Evolutionary conservation across 2,888 invertebrate genomes (phyloP).

Genomic region (Corythucha ciliata): DNA sequence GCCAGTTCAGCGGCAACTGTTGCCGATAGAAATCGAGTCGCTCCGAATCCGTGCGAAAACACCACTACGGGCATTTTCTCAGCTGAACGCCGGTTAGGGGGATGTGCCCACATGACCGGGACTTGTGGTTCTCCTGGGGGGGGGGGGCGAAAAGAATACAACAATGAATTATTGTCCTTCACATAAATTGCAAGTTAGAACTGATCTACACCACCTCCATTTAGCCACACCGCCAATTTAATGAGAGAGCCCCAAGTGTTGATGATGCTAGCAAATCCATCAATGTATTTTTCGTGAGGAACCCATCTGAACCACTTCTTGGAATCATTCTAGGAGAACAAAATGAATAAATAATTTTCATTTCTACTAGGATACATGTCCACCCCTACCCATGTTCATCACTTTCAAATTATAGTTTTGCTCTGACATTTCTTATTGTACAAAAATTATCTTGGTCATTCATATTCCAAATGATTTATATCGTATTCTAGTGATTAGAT

Average conservation of each 20-base stretch:
- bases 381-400: neutral
- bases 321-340: constrained; percentile 42
- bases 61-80: constrained; percentile 48
- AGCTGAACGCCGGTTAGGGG: constrained; percentile 39
- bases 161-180: neutral
- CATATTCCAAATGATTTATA: neutral
- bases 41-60: constrained; percentile 57
- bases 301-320: constrained; percentile 49
- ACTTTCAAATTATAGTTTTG: too few species aligned
- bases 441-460: too few species aligned
- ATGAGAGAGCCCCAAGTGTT: constrained; percentile 41
- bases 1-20: constrained; percentile 53
- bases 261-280: constrained; percentile 45
- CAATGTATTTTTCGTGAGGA: constrained; percentile 47
- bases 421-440: too few species aligned
- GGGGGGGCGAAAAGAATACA: neutral
- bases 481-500: neutral
- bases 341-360: constrained; percentile 12
- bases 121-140: constrained; percentile 37
- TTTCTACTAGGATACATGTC: neutral
- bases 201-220: constrained; percentile 36
- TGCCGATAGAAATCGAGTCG: constrained; percentile 52
- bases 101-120: constrained; percentile 47
- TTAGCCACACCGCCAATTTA: constrained; percentile 39
- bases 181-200: neutral